Evolutionary conservation across 2,888 invertebrate species (phyloP).

Genomic region (Ashinkailepas kermadecensis): DNA sequence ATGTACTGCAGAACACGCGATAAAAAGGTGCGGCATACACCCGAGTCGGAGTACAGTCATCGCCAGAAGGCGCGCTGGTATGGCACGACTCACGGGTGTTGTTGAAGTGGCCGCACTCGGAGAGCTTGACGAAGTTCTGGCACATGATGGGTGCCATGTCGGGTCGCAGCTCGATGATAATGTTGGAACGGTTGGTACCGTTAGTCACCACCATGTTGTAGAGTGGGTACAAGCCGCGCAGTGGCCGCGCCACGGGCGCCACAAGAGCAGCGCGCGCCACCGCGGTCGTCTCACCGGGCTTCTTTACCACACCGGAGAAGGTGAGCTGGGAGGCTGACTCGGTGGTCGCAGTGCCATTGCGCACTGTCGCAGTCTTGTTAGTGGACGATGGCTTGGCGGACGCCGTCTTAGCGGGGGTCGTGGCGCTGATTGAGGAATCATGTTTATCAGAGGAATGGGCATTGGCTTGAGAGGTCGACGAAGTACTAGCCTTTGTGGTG

Average conservation of each 20-base stretch:
- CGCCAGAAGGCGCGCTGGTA: too few relatives aligned
- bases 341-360: not conserved
- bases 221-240: not conserved
- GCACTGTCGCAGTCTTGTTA: too few relatives aligned
- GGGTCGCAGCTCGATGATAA: constrained; percentile 7
- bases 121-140: not conserved
- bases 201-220: not conserved
- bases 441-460: too few relatives aligned
- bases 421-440: too few relatives aligned
- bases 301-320: not conserved
- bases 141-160: constrained; percentile 10
- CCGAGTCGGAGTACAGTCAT: too few relatives aligned
- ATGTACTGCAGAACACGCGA: too few relatives aligned
- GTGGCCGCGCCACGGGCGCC: not conserved
- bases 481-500: too few relatives aligned
- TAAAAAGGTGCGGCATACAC: too few relatives aligned
- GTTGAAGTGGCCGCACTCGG: not conserved
- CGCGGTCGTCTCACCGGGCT: not conserved
- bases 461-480: too few relatives aligned
- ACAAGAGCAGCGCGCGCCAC: not conserved
- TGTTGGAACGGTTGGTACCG: not conserved
- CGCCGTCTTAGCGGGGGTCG: too few relatives aligned
- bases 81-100: not conserved
- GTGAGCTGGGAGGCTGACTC: not conserved
- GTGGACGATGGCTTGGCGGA: too few relatives aligned